Base-by-base conservation (phyloP, 2,113 vertebrate genomes). In the Rhodinocichla rosea region DNA sequence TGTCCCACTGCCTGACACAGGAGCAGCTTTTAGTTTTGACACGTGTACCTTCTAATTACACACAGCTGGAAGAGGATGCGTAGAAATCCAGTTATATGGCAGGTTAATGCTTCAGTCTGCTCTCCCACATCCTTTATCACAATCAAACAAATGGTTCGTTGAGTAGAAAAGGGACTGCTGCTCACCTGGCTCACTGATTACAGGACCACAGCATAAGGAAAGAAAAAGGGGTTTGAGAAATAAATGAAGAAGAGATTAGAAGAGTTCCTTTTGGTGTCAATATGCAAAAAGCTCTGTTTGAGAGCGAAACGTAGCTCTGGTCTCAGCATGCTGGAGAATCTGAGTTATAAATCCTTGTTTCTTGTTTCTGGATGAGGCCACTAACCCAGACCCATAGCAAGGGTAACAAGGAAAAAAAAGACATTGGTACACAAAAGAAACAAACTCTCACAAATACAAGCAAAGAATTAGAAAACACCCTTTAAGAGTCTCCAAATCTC, bases 41-140 rank as follows among this genome's bases (percentile, higher is more conserved):
- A 59, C 42, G n/a, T 8, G 22, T 4, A 4, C 37, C 73, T 80
- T 45, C 44, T 73, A 53, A 71, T 20, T 83, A 28, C 88, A 88
- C 13, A 10, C 68, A 28, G 19, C 1, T 69, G 15, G 22, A 77
- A 80, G 9, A 62, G 32, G 16, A 71, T 5, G 26, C 0, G 0
- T 3, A 40, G 28, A 88, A 90, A 94, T 42, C 33, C 30, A 77
- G 55, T 6, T 88, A 19, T 56, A 80, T 1, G 2, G 50, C 3
- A 85, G 33, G n/a, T 52, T 67, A 78, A 37, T 5, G 6, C 17
- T 78, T 22, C 24, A 44, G 33, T 56, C 32, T 44, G 44, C 35
- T 57, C 37, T 86, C 24, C 30, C 13, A 16, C 10, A 42, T 39
- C 37, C 40, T 40, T 55, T 9, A 28, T 6, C 60, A 75, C 60